Evolutionary conservation across 2,797 vertebrate genomes (phyloP), one percentile per base, ranked within the genome.

Genomic region (Tenualosa ilisha): DNA sequence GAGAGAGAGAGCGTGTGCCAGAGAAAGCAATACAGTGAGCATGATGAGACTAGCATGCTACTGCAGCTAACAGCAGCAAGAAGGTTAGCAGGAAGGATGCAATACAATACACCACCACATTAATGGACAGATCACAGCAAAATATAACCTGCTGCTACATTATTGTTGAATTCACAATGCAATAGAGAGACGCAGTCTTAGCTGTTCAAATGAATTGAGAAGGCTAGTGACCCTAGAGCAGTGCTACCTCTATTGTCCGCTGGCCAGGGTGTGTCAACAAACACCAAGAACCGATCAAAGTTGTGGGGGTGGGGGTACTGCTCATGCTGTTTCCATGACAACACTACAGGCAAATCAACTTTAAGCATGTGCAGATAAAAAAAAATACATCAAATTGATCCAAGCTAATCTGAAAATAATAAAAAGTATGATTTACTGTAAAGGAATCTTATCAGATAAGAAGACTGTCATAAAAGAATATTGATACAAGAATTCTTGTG

Each of bases 251-350:
- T 3, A 24, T 63, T 63, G 59, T 63, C 59, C 59, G n/a, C 6
- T 63, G 59, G 59, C 56, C 59, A 24, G 59, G 59, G 59, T 63
- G 59, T 63, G 59, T 63, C 59, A 63, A 63, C 59, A 63, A 63
- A 63, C 54, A 56, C 22, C 59, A 61, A 61, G 59, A 61, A 61
- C 22, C 59, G n/a, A 63, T 63, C 59, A 63, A 63, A 63, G n/a
- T 63, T 63, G 59, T 24, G 59, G 59, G 59, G 59, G 59, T 63
- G 59, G 59, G 59, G 59, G 59, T 63, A 63, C 54, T 22, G 49
- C 3, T 84, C 68, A 85, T 82, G 63, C 88, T 68, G 90, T 89
- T 86, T 83, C 90, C 61, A 90, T 90, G 87, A 86, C 90, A 85
- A 88, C 88, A 89, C 61, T 81, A 49, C 68, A 83, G 13, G 84